phyloP scores from a whole-genome alignment of 2,888 invertebrate species.

The Hydropsyche betteni region DNA sequence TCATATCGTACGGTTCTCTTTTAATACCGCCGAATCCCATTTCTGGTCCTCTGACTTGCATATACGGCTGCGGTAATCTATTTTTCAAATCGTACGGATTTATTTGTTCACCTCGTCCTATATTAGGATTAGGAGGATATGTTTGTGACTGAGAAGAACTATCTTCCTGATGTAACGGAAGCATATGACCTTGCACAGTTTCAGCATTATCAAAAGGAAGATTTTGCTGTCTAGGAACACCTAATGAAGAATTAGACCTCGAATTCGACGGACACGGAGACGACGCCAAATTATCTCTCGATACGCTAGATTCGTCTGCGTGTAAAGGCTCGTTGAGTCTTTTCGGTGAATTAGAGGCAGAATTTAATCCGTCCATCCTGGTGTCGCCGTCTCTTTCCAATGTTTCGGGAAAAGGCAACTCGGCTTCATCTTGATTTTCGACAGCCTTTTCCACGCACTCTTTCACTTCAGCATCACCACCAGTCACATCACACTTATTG shows the following conservation, averaged over 20 bases:
- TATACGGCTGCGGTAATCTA: constrained; percentile 47
- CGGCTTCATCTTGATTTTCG: constrained; percentile 17
- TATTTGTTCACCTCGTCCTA: constrained; percentile 49
- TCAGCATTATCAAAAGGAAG: constrained; percentile 42
- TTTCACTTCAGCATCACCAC: constrained; percentile 12
- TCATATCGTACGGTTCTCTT: constrained; percentile 53
- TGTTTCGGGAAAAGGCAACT: constrained; percentile 21
- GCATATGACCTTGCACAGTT: constrained; percentile 36
- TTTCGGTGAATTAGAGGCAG: constrained; percentile 50
- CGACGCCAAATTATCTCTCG: constrained; percentile 46
- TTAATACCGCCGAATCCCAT: constrained; percentile 54
- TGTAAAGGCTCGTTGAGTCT: constrained; percentile 24
- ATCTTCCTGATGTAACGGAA: constrained; percentile 47
- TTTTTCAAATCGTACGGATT: constrained; percentile 51
- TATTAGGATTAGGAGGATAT: constrained; percentile 43
- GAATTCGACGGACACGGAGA: constrained; percentile 51
- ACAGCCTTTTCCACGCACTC: constrained; percentile 14
- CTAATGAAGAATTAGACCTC: constrained; percentile 49
- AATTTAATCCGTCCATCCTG: constrained; percentile 39
- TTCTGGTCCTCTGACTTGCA: constrained; percentile 52
- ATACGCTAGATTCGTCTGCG: constrained; percentile 48
- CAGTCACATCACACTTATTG: constrained; percentile 35
- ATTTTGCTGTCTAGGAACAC: constrained; percentile 43
- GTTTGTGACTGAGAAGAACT: constrained; percentile 51
- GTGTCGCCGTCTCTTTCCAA: constrained; percentile 40